Base-by-base conservation (phyloP, 2,888 invertebrate genomes). In the Xestia ashworthii region DNA sequence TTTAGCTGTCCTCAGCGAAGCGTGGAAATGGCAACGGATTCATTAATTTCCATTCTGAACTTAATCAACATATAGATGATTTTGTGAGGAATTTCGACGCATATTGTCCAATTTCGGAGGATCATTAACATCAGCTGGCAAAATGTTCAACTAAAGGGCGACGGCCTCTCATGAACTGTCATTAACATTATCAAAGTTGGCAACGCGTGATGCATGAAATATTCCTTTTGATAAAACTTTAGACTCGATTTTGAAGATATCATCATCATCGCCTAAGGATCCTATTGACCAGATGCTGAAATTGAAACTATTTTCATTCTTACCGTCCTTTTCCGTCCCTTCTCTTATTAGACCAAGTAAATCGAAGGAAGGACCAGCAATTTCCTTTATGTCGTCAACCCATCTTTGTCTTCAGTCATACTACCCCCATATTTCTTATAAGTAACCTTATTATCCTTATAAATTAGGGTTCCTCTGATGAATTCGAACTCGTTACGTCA, bases 401-500 rank as follows among this genome's bases (percentile, higher is more conserved):
- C 32, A 44, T 76, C 84, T 71, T 72, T 72, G 60, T 76, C 65
- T 71, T 68, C 25, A 46, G 48, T 64, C 81, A 48, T 64, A 55
- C 41, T 73, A 60, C 74, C 67, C 60, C 68, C 32, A 80, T 76
- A 78, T 83, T 72, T 77, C 79, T 72, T 75, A 71, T 69, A 71
- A 84, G 80, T 44, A 74, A 76, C 75, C 81, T 83, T 79, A 68
- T 79, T 62, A 86, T 83, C 74, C 67, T 75, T 83, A 71, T 76
- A 81, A 82, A 80, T 78, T 83, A 75, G 83, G 87, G 81, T 89
- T 76, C 77, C 77, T 77, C 82, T 74, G 74, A 79, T 85, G 82
- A 84, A 88, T 88, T 88, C 80, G 68, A 78, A 76, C 77, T 80
- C 74, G 60, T 88, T 83, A 85, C 78, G 78, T 83, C 86, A 71